Evolutionary conservation across 1,140 invertebrate genomes (phyloP).

Genomic region (Platorchestia sp.): DNA sequence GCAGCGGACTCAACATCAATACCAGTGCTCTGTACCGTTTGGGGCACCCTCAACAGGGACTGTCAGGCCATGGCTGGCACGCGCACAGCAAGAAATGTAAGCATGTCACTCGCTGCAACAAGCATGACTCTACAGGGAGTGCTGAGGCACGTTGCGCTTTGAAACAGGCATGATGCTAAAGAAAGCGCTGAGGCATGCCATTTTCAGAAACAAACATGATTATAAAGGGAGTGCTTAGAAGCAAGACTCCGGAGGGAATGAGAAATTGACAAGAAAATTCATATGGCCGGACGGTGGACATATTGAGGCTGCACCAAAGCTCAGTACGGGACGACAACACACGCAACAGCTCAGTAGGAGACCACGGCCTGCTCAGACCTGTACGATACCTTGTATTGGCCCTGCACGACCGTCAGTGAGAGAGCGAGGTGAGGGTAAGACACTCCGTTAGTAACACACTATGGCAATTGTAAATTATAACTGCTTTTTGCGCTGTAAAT

Average conservation of each 20-base stretch:
- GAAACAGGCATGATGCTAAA: not conserved
- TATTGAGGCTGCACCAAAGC: not conserved
- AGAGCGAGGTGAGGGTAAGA: conserved; percentile 25
- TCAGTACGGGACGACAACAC: not conserved
- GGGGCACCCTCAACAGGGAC: not conserved
- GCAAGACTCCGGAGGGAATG: not conserved
- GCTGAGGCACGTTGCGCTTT: not conserved
- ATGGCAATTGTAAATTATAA: not conserved
- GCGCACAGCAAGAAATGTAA: not conserved
- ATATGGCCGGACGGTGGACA: not conserved
- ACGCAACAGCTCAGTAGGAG: not conserved
- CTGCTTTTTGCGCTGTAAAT: not conserved
- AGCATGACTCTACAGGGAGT: no score
- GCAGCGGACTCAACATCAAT: not conserved
- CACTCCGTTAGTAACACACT: conserved; percentile 7
- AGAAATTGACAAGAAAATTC: not conserved
- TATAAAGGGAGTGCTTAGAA: not conserved
- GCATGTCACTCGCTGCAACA: no score
- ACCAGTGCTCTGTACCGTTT: not conserved
- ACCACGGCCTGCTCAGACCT: not conserved
- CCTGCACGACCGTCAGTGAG: conserved; percentile 28
- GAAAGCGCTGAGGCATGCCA: not conserved
- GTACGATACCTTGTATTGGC: conserved; percentile 26
- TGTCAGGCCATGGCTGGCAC: not conserved
- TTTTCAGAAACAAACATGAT: not conserved